Percentiles rank a stretch among this genome's conserved stretches.
Conservation (phyloP, 2,797 vertebrate species). For the Microhierax caerulescens region DNA sequence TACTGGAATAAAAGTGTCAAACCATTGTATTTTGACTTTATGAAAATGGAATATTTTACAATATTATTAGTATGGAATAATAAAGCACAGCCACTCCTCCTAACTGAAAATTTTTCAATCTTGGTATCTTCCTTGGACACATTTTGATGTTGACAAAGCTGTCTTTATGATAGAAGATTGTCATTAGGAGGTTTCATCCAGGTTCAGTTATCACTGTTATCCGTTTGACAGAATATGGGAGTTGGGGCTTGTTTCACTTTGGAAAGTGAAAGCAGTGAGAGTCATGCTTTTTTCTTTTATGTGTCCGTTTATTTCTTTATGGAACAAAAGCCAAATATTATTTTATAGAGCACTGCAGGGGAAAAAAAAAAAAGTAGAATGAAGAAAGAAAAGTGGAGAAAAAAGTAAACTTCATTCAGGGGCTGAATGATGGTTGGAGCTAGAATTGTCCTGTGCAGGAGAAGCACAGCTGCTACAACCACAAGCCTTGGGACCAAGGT, state of each 20-base stretch:
- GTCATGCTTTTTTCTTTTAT: background rate
- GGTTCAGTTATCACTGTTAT: background rate
- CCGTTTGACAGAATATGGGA: background rate
- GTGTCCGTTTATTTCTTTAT: background rate
- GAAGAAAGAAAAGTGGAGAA: background rate
- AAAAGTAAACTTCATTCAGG: background rate
- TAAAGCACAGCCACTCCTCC: background rate
- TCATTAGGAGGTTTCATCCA: background rate
- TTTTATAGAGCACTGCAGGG: background rate
- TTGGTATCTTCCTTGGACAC: background rate
- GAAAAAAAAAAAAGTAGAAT: background rate
- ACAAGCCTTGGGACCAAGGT: background rate
- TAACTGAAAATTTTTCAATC: background rate
- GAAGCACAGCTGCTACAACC: background rate
- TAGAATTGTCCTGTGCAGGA: background rate
- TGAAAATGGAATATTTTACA: background rate
- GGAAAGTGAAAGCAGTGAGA: background rate
- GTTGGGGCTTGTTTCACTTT: background rate
- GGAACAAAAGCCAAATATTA: background rate
- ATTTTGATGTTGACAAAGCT: background rate
- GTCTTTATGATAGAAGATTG: background rate
- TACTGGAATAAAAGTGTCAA: background rate
- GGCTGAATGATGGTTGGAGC: background rate
- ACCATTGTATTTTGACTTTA: background rate
- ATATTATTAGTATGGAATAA: background rate